Percentiles rank a stretch among this genome's conserved stretches.
These are phyloP conservation scores for Nebria brevicollis DNA, from an alignment of 2,888 invertebrate species.

Conservation along the genomic window DNA sequence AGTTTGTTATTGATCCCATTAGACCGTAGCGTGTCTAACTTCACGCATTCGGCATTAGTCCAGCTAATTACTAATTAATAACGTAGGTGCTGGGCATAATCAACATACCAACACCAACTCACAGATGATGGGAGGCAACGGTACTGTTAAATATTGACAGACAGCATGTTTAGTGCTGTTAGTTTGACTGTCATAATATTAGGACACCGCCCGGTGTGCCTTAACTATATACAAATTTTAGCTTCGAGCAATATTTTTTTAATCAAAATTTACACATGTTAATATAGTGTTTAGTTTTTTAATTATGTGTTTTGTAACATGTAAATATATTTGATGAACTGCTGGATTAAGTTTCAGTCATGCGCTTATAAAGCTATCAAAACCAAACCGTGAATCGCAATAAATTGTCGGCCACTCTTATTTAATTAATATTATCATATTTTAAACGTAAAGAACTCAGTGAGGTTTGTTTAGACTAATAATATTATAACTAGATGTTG, in stretches of 20 bases:
- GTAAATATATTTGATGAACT: not conserved
- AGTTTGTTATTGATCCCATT: conserved; percentile 1
- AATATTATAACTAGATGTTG: too few species aligned
- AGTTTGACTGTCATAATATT: not conserved
- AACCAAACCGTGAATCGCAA: not conserved
- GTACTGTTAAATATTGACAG: conserved; percentile 1
- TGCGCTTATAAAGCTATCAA: not conserved
- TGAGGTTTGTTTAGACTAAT: too few species aligned
- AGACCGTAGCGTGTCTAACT: not conserved
- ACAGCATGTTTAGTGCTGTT: not conserved
- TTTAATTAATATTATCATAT: too few species aligned
- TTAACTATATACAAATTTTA: not conserved
- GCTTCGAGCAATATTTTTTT: not conserved
- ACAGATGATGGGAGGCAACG: not conserved
- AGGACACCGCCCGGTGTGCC: not conserved
- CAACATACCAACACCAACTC: not conserved
- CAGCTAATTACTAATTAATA: not conserved
- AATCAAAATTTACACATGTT: conserved; percentile 1
- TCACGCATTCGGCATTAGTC: not conserved
- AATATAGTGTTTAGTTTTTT: not conserved
- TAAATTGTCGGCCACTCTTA: too few species aligned
- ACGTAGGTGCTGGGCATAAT: not conserved
- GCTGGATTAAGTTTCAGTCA: not conserved
- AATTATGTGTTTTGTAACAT: not conserved
- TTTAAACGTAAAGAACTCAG: too few species aligned